A percentile compares a stretch with the other conserved stretches of the same genome.
Evolutionary conservation across 2,888 invertebrate species (phyloP).

Genomic region (Conops quadrifasciatus): DNA sequence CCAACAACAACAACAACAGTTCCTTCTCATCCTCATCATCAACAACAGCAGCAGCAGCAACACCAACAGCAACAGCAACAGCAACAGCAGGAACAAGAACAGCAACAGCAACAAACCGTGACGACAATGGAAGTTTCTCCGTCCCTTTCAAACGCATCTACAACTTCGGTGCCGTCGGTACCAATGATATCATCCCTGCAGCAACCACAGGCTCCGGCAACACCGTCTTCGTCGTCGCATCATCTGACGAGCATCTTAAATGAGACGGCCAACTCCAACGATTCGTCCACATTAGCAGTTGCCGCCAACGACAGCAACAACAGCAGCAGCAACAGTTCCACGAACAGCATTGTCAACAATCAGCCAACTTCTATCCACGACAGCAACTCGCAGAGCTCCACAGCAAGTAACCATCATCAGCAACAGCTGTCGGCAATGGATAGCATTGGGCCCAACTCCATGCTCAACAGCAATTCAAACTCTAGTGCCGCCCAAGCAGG

Average conservation of each 20-base stretch:
- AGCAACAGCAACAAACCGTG: conserved; percentile 47
- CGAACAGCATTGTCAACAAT: conserved; percentile 64
- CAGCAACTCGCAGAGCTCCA: conserved; percentile 64
- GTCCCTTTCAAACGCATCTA: conserved; percentile 24
- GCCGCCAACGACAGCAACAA: conserved; percentile 63
- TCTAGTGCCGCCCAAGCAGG: conserved; percentile 44
- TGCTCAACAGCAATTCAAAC: conserved; percentile 59
- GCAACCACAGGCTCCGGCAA: conserved; percentile 49
- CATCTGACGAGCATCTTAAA: conserved; percentile 58
- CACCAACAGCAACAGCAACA: conserved; percentile 49
- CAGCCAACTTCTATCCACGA: conserved; percentile 65
- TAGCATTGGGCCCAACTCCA: conserved; percentile 47
- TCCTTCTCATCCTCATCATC: background rate
- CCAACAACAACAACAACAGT: conserved; percentile 30
- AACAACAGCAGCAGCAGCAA: conserved; percentile 38
- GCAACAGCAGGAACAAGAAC: conserved; percentile 43
- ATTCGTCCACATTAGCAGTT: conserved; percentile 62
- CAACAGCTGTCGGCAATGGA: conserved; percentile 52
- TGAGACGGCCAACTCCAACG: conserved; percentile 63
- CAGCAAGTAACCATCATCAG: conserved; percentile 56
- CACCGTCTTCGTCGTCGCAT: conserved; percentile 54
- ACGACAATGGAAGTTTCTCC: conserved; percentile 49
- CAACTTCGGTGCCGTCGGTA: conserved; percentile 31
- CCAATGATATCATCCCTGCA: conserved; percentile 27
- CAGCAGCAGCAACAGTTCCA: conserved; percentile 63